phyloP scores from a whole-genome alignment of 2,797 vertebrate species.

The Pseudopleuronectes americanus region DNA sequence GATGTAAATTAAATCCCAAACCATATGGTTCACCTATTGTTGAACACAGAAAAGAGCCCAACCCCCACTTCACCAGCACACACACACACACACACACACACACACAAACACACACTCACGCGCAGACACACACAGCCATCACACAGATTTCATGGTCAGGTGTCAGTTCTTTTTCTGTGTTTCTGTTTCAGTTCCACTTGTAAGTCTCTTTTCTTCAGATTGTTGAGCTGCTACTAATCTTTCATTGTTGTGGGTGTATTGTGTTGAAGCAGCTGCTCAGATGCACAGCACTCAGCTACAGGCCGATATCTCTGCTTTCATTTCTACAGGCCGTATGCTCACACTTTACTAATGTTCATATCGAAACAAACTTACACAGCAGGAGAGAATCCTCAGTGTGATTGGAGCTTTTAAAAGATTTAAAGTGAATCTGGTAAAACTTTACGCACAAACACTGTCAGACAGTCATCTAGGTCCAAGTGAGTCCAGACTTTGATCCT shows the following conservation, averaged over 20 bases:
- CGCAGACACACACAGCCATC: conserved; percentile 39
- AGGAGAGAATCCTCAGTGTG: background rate
- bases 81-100: conserved; percentile 3
- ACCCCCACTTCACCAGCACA: conserved; percentile 10
- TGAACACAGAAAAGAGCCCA: background rate
- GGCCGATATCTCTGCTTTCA: background rate
- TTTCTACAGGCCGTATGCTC: background rate
- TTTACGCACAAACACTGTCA: background rate
- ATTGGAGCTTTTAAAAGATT: background rate
- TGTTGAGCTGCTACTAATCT: conserved; percentile 24
- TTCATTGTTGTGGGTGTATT: conserved; percentile 9
- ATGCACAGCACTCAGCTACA: background rate
- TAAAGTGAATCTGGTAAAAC: background rate
- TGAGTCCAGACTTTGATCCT: background rate
- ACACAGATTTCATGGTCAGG: conserved; percentile 67
- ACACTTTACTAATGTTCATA: background rate
- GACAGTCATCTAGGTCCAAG: background rate
- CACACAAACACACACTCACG: conserved; percentile 8
- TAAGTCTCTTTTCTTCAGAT: conserved; percentile 3
- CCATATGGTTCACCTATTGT: conserved; percentile 51
- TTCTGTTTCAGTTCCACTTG: conserved; percentile 19
- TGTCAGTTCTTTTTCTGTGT: conserved; percentile 30
- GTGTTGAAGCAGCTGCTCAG: conserved; percentile 32
- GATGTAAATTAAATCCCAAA: conserved; percentile 55
- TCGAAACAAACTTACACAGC: background rate